Base-by-base conservation (phyloP, 2,888 invertebrate genomes). In the Leptinotarsa peninsularis region DNA sequence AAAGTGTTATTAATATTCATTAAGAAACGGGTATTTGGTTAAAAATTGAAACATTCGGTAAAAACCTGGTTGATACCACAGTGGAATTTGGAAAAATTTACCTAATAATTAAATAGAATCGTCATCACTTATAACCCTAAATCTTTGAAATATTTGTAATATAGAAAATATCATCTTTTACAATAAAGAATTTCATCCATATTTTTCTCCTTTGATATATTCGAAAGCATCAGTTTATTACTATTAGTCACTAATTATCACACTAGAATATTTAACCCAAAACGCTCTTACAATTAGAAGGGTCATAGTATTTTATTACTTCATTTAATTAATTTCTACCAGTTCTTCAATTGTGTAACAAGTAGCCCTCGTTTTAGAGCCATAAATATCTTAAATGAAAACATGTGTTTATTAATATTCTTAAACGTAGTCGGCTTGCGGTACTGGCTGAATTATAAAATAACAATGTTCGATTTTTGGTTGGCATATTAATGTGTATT, bases 241-340 rank as follows among this genome's bases (percentile, higher is more conserved):
- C 63, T 27, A 17, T 43, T 63, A 43, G 27, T 63, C 63, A 63
- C n/a, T 33, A 23, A 63, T 63, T 63, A 63, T 63, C 63, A 63
- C 63, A 63, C 63, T 63, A 18, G 27, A 63, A 63, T 63, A 63
- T 63, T 63, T 63, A 63, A 63, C 63, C 63, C 63, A 63, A 63
- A 63, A 63, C 63, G 43, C 33, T n/a, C n/a, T 33, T 14, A 43
- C 43, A 63, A 63, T 63, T 63, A 63, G 13, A 18, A 27, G 43
- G 63, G 63, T 63, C 63, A 63, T n/a, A 63, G n/a, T 33, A 43
- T 63, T 63, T 63, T 63, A 63, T 63, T 33, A 43, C 33, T 63
- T 63, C 43, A 63, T 63, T n/a, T 33, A 63, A 63, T n/a, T 63
- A 63, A 43, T 63, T n/a, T n/a, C 63, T 43, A 17, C 33, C 63